Percentiles rank a stretch among this genome's conserved stretches.
These are phyloP conservation scores for Sciaenops ocellatus DNA, from an alignment of 2,797 vertebrate species.

Conservation along the genomic window DNA sequence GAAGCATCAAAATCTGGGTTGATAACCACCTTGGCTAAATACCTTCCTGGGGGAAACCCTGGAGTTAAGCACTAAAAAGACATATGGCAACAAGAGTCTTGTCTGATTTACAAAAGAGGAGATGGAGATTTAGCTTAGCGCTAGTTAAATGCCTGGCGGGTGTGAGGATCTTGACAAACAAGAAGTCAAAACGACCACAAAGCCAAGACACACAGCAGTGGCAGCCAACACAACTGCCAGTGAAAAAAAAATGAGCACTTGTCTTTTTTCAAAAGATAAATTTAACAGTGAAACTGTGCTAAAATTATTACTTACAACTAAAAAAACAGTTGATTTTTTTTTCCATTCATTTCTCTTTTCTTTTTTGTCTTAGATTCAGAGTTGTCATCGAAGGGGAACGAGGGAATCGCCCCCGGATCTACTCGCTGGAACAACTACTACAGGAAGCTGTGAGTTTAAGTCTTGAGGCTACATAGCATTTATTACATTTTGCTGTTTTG, in stretches of 20 bases:
- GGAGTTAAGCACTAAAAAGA: conserved; percentile 15
- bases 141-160: conserved; percentile 44
- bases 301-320: neutral
- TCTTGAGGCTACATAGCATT: neutral
- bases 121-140: conserved; percentile 26
- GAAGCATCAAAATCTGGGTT: neutral
- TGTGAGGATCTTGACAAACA: conserved; percentile 54
- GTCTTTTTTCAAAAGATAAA: conserved; percentile 22
- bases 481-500: neutral
- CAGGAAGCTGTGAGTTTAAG: conserved; percentile 93
- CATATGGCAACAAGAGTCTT: conserved; percentile 22
- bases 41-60: neutral
- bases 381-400: conserved; percentile 96
- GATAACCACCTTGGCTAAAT: neutral
- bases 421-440: conserved; percentile 95
- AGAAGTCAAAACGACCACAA: conserved; percentile 41
- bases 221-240: conserved; percentile 42
- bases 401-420: conserved; percentile 94
- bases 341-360: neutral
- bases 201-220: conserved; percentile 42
- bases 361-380: conserved; percentile 88
- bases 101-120: conserved; percentile 40
- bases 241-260: conserved; percentile 14
- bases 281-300: neutral
- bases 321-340: conserved; percentile 10